Base-by-base conservation (phyloP, 2,797 vertebrate genomes). In the Arctocebus calabarensis region DNA sequence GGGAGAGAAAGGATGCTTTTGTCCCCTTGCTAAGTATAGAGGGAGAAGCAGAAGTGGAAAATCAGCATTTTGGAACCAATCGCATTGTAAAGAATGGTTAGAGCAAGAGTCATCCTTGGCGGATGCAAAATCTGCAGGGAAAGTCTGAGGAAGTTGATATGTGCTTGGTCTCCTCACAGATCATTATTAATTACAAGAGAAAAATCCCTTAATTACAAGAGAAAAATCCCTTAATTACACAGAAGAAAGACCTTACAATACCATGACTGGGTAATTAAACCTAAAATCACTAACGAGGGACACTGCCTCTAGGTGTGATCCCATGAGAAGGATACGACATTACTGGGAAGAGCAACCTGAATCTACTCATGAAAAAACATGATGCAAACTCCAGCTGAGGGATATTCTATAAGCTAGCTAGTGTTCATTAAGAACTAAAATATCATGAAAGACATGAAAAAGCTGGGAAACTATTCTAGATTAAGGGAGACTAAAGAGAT, bases 391-490 rank as follows among this genome's bases (percentile, higher is more conserved):
- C 61, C 93, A 52, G 59, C 25, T 68, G 52, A 88, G 32, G 20
- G 17, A 59, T 77, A 34, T 5, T 79, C 7, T 84, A 22, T 78
- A 74, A 89, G 61, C 12, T 34, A 86, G 19, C n/a, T 68, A 73
- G 1, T 84, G 16, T 59, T 96, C 82, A 84, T 79, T 43, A 83
- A 83, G 82, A 91, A 34, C 70, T 59, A 87, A 77, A 83, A 70
- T 73, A 23, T 37, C 40, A n/a, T 66, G 32, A 86, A 88, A 89
- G 43, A 59, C 20, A 55, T 2, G 70, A 29, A 45, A 79, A 89
- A 10, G 62, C 5, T 73, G 45, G 86, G 84, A 83, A 95, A 83
- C 1, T 79, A 17, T 8, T 85, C 22, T 59, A 89, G 70, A 57
- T 68, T 77, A 94, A 84, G 73, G 48, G 55, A 88, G 27, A 91